Evolutionary conservation across 2,888 invertebrate species (phyloP), one percentile per base, ranked within the genome.

Genomic region (Macaria notata): DNA sequence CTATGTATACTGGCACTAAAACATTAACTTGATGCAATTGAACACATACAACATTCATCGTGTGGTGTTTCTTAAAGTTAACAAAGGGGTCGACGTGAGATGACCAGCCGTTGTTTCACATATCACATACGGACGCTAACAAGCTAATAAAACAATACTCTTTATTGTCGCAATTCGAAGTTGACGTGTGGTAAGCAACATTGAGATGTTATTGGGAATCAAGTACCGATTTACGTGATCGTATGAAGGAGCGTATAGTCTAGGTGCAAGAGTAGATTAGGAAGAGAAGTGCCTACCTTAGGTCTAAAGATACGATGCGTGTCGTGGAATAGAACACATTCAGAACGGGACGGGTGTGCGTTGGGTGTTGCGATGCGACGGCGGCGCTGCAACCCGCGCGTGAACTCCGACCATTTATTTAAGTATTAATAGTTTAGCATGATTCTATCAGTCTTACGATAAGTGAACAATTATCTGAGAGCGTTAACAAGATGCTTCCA

Each of bases 271-370:
- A 79, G 65, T 75, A 73, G 67, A 70, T 71, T 70, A 77, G 73
- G 78, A 81, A 80, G 72, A 82, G 75, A 76, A 78, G 79, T 73
- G 71, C 74, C 71, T 71, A 71, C 73, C 76, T 77, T 70, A 74
- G 65, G 66, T 61, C 73, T 69, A 66, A 67, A 75, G 68, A 65
- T 73, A 71, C 70, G 71, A 69, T 71, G 75, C 72, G 84, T 84
- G 88, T 89, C 89, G 90, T 90, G 82, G 89, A 90, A 90, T 89
- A 90, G 90, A 89, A 90, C 90, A 89, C 86, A 85, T 85, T 83
- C 70, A 76, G 81, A 82, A 82, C 78, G 84, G 88, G 88, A 89
- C 88, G 88, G 88, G 88, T 86, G 86, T 88, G 86, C 86, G 86
- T 87, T 86, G 74, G 76, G 78, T 81, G 70, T 75, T 72, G 72